Evolutionary conservation across 2,888 invertebrate genomes (phyloP).

Genomic region (Nezara viridula): DNA sequence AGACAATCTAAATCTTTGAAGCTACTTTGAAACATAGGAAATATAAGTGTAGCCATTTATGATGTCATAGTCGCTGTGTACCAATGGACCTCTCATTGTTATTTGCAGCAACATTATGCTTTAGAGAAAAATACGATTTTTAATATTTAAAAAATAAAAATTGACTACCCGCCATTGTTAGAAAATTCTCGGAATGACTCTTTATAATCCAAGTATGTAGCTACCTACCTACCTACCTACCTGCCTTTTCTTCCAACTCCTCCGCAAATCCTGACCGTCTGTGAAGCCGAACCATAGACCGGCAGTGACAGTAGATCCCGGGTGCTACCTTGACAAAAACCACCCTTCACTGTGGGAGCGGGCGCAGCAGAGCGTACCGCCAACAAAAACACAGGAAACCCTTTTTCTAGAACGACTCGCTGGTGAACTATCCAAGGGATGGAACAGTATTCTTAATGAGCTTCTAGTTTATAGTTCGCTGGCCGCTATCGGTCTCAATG

Average conservation of each 20-base stretch:
- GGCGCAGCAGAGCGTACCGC: constrained; percentile 38
- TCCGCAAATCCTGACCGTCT: background rate
- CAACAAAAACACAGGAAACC: constrained; percentile 57
- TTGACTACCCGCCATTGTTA: background rate
- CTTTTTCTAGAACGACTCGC: constrained; percentile 47
- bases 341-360: constrained; percentile 49
- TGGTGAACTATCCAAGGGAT: constrained; percentile 52
- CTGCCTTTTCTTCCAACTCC: background rate
- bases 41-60: too few species aligned
- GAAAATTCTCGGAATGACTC: background rate
- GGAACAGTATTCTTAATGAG: constrained; percentile 28
- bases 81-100: too few species aligned
- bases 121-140: too few species aligned
- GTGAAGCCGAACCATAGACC: background rate
- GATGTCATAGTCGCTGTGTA: too few species aligned
- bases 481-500: background rate
- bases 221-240: background rate
- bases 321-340: constrained; percentile 39
- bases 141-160: too few species aligned
- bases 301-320: constrained; percentile 40
- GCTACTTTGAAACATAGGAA: too few species aligned
- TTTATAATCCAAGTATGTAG: background rate
- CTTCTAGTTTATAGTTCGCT: constrained; percentile 49
- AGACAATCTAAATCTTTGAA: too few species aligned
- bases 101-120: too few species aligned